Conservation (phyloP, 2,113 vertebrate genomes). For the Pygoscelis adeliae region DNA sequence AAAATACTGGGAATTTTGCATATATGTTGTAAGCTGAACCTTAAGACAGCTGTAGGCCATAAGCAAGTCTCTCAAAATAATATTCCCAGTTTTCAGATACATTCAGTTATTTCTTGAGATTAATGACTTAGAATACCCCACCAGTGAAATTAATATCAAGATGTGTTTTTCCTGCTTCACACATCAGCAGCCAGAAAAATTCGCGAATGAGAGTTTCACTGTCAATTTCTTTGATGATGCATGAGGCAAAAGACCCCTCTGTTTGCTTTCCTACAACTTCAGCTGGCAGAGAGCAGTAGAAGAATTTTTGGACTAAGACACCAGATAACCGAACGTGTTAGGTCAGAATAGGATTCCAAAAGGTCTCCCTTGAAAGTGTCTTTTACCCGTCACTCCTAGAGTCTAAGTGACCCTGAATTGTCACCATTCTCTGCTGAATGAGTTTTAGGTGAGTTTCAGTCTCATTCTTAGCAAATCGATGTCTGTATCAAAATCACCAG, state of each 20-base stretch:
- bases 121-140: background rate
- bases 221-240: background rate
- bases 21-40: background rate
- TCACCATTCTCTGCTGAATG: background rate
- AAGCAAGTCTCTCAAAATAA: background rate
- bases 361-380: background rate
- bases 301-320: background rate
- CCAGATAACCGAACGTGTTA: background rate
- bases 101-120: background rate
- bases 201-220: background rate
- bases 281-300: background rate
- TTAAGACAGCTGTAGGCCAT: background rate
- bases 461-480: background rate
- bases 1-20: background rate
- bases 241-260: background rate
- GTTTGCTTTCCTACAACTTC: background rate
- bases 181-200: background rate
- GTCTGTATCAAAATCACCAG: background rate
- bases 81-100: background rate
- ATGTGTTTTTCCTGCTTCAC: background rate
- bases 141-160: background rate
- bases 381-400: background rate
- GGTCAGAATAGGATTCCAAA: background rate
- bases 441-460: background rate
- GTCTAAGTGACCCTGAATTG: background rate